phyloP scores from a whole-genome alignment of 2,113 vertebrate genomes.

The Rhodinocichla rosea region DNA sequence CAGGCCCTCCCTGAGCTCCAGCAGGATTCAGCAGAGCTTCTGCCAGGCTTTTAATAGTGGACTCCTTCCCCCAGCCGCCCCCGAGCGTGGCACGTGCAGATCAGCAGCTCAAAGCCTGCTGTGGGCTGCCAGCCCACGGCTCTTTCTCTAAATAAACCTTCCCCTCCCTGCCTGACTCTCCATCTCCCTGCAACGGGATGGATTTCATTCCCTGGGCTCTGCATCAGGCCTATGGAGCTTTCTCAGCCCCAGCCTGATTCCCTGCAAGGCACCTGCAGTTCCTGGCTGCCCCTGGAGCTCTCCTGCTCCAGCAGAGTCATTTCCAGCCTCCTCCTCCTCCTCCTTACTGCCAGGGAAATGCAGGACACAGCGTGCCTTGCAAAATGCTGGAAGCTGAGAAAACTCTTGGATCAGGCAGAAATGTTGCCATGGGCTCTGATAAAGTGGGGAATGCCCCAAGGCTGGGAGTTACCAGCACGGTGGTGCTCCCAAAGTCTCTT shows the following conservation, averaged over 20 bases:
- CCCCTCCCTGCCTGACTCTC: constrained; percentile 27
- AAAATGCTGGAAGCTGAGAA: rapidly evolving
- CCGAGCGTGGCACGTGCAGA: constrained; percentile 22
- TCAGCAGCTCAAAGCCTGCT: constrained; percentile 54
- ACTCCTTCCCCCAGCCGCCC: constrained; percentile 43
- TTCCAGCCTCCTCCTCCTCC: not conserved
- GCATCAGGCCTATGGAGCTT: not conserved
- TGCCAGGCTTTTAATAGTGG: constrained; percentile 16
- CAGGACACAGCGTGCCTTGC: rapidly evolving
- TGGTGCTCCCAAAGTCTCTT: not conserved
- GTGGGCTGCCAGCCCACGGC: constrained; percentile 64
- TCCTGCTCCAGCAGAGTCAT: not conserved
- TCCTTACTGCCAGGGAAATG: not conserved
- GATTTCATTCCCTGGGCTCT: not conserved
- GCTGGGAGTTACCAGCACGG: not conserved
- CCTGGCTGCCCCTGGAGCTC: not conserved
- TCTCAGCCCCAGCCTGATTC: not conserved
- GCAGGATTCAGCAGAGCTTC: not conserved
- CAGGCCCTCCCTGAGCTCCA: not conserved
- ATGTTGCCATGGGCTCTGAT: not conserved
- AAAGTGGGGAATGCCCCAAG: not conserved
- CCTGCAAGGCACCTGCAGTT: not conserved
- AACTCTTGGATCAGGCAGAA: not conserved
- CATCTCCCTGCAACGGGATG: not conserved
- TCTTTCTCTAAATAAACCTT: constrained; percentile 63